Percentiles rank a stretch among this genome's conserved stretches.
These are phyloP conservation scores for Hymenochirus boettgeri DNA, from an alignment of 2,113 vertebrate species.

Conservation along the genomic window DNA sequence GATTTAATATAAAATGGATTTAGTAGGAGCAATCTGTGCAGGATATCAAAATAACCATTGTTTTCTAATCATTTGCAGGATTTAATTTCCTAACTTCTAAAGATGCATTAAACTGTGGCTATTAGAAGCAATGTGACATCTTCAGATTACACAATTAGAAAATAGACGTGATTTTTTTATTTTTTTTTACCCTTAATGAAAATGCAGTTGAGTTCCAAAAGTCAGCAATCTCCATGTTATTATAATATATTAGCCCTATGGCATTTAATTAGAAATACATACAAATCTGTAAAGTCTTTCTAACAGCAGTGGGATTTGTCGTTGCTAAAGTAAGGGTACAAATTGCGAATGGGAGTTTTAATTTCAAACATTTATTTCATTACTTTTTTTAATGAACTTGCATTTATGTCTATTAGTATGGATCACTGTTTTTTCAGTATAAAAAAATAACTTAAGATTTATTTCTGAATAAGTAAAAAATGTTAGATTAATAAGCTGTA, in stretches of 20 bases:
- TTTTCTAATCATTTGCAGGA: slow-evolving; percentile 36
- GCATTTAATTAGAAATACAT: slow-evolving; percentile 50
- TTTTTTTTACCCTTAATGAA: slow-evolving; percentile 40
- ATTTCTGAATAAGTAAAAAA: too few species aligned
- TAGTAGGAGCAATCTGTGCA: slow-evolving; percentile 32
- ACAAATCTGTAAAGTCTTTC: slow-evolving; percentile 57
- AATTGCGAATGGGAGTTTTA: slow-evolving; percentile 51
- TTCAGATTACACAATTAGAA: slow-evolving; percentile 36
- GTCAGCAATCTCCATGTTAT: slow-evolving; percentile 37
- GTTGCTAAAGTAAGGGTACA: slow-evolving; percentile 49
- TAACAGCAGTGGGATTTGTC: slow-evolving; percentile 53
- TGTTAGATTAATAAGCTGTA: too few species aligned
- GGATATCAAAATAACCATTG: slow-evolving; percentile 31
- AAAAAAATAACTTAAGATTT: background rate
- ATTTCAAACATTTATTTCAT: slow-evolving; percentile 61
- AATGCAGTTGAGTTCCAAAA: slow-evolving; percentile 36
- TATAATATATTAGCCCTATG: slow-evolving; percentile 45
- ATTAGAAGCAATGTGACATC: slow-evolving; percentile 39
- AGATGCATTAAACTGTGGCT: slow-evolving; percentile 37
- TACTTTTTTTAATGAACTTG: slow-evolving; percentile 45
- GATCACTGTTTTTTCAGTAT: slow-evolving; percentile 12
- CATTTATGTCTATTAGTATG: slow-evolving; percentile 18
- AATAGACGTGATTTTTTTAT: too few species aligned
- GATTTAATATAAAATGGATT: slow-evolving; percentile 27
- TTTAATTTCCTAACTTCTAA: slow-evolving; percentile 37